Base-by-base conservation (phyloP, 2,797 vertebrate genomes). In the Adrianichthys oophorus region DNA sequence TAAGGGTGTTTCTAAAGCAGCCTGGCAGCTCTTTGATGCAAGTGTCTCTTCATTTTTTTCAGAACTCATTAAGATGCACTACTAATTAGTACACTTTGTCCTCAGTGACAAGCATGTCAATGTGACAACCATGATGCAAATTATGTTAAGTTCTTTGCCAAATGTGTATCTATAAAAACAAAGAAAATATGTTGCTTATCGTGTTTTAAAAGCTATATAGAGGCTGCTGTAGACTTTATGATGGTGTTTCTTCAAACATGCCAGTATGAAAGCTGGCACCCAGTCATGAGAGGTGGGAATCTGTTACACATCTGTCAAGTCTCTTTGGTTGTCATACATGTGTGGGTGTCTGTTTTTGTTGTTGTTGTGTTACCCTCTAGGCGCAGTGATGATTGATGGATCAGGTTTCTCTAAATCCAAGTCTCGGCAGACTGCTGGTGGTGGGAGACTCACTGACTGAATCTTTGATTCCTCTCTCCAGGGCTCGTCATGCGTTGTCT, bases 371-470 rank as follows among this genome's bases (percentile, higher is more conserved):
- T 7, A 43, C 44, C 46, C 57, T 50, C 43, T 7, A 41, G 46
- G 68, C 23, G 4, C 58, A 1, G 7, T 53, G 26, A 48, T 43
- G 52, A 50, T 45, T 57, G 62, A 80, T 70, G 70, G 62, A 69
- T 79, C 57, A 55, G 52, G 64, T 48, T 41, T 56, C 72, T 67
- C 60, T 48, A 59, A 79, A 70, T 58, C 51, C 53, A 76, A 75
- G 64, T 78, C 83, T 70, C 79, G 47, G 65, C 62, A 65, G 82
- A 52, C 43, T 65, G 1, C 17, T 52, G 52, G 5, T 66, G 54
- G 47, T 44, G 57, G 60, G 70, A 58, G 74, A 84, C 74, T 67
- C 68, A 59, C 66, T 69, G 55, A 41, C 59, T 78, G 73, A 76
- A 51, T 78, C 55, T 68, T 56, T 74, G 65, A 70, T 55, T 56